Conservation (phyloP, 1,140 invertebrate genomes). For the Drosophila sproati region DNA sequence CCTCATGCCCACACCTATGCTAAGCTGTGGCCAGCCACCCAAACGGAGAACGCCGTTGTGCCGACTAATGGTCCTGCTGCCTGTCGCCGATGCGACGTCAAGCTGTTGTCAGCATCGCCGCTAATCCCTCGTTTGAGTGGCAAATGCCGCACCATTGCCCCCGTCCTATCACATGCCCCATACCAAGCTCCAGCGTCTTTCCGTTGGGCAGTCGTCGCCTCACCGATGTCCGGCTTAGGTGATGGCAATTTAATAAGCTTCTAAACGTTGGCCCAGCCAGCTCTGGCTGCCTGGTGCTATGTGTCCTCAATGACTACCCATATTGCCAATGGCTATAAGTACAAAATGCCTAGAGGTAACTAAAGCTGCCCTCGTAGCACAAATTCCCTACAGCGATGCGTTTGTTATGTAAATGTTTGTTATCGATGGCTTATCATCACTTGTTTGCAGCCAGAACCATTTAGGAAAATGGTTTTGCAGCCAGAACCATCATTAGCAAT, state of each 20-base stretch:
- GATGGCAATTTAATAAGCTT: slow-evolving; percentile 81
- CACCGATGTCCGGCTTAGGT: slow-evolving; percentile 76
- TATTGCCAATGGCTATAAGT: slow-evolving; percentile 23
- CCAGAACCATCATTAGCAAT: no score
- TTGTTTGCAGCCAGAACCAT: not conserved
- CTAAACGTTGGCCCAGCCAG: slow-evolving; percentile 46
- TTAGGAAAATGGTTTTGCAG: no score
- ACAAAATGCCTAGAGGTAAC: not conserved
- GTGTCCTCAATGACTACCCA: slow-evolving; percentile 1
- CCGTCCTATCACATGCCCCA: no score
- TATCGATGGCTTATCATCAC: not conserved
- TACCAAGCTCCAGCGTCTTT: no score
- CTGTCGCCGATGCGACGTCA: slow-evolving; percentile 55
- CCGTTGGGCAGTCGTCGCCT: slow-evolving; percentile 5
- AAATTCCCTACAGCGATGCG: not conserved
- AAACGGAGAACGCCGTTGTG: slow-evolving; percentile 4
- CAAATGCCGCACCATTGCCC: slow-evolving; percentile 59
- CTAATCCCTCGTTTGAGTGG: slow-evolving; percentile 80
- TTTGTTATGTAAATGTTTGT: not conserved
- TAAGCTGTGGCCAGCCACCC: not conserved
- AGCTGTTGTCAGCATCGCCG: slow-evolving; percentile 80
- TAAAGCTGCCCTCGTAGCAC: not conserved
- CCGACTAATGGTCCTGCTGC: slow-evolving; percentile 66
- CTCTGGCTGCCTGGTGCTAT: slow-evolving; percentile 35
- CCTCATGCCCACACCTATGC: not conserved